phyloP scores from a whole-genome alignment of 2,888 invertebrate species.

The Mythimna pallens region DNA sequence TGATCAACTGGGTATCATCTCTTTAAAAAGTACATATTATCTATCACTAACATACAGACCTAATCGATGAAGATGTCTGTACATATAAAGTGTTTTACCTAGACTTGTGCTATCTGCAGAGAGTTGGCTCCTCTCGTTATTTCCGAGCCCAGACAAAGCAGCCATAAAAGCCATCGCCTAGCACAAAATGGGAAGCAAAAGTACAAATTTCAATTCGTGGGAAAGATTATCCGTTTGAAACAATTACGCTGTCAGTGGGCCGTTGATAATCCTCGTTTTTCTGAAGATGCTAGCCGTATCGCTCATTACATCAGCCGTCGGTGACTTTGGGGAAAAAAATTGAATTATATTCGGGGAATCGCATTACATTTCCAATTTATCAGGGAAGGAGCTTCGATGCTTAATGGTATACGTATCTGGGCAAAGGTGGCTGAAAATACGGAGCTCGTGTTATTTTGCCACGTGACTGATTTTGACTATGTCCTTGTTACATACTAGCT shows the following conservation, averaged over 20 bases:
- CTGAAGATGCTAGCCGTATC: slow-evolving; percentile 48
- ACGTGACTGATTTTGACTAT: background rate
- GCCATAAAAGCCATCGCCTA: slow-evolving; percentile 8
- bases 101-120: background rate
- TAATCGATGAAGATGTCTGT: too few relatives aligned
- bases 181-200: slow-evolving; percentile 42
- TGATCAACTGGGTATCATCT: too few relatives aligned
- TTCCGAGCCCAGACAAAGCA: slow-evolving; percentile 10
- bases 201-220: slow-evolving; percentile 59
- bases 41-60: too few relatives aligned
- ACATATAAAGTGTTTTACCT: too few relatives aligned
- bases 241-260: slow-evolving; percentile 63
- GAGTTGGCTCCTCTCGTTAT: background rate
- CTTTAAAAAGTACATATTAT: too few relatives aligned
- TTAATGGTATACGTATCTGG: slow-evolving; percentile 53
- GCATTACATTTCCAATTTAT: slow-evolving; percentile 69
- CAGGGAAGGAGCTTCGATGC: slow-evolving; percentile 34
- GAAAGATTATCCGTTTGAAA: slow-evolving; percentile 67
- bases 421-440: slow-evolving; percentile 28
- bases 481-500: background rate
- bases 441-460: background rate
- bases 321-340: slow-evolving; percentile 61
- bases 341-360: slow-evolving; percentile 65
- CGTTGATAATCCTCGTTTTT: slow-evolving; percentile 61
- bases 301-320: slow-evolving; percentile 60